Evolutionary conservation across 2,113 vertebrate genomes (phyloP), one percentile per base, ranked within the genome.

Genomic region (Tyrannus savana): DNA sequence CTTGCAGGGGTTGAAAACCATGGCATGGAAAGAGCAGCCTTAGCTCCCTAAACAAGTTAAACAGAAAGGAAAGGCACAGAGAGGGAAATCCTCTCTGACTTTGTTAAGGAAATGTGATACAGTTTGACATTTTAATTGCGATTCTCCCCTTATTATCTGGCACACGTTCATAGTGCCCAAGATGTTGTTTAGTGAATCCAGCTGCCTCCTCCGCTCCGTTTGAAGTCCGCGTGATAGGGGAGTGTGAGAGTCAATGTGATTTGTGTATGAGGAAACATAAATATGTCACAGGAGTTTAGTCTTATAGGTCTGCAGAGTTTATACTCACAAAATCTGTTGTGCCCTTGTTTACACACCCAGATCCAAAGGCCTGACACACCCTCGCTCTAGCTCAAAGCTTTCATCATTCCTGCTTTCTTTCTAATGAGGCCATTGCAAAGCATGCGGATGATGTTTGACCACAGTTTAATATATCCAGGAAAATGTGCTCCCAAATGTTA

Each of bases 211-310:
- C 93, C 47, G 0, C 89, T 94, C 49, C 90, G 95, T 97, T 97
- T 97, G 97, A 97, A 97, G 96, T 97, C 95, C 82, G 16, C 73
- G n/a, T 97, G 97, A 97, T 97, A 97, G 96, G 87, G 95, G 97
- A 97, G 97, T 97, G 97, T 97, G 96, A 97, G 97, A 97, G 96
- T 94, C 95, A 73, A 97, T 97, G 96, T 97, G 96, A 97, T 97
- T 97, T 97, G 97, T 97, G 97, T 97, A 97, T 89, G 94, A 89
- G 81, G 96, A 95, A 97, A 97, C 97, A 97, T 97, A 97, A 97
- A 97, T 97, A 97, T 97, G 97, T 97, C 97, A 97, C 96, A 96
- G 91, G 92, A 97, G 97, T 97, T 97, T 97, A 97, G 96, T 97
- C 97, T 97, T 95, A 97, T 94, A 94, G 95, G 85, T 93, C 96